Evolutionary conservation across 2,888 invertebrate genomes (phyloP).

Genomic region (Parnassius mnemosyne): DNA sequence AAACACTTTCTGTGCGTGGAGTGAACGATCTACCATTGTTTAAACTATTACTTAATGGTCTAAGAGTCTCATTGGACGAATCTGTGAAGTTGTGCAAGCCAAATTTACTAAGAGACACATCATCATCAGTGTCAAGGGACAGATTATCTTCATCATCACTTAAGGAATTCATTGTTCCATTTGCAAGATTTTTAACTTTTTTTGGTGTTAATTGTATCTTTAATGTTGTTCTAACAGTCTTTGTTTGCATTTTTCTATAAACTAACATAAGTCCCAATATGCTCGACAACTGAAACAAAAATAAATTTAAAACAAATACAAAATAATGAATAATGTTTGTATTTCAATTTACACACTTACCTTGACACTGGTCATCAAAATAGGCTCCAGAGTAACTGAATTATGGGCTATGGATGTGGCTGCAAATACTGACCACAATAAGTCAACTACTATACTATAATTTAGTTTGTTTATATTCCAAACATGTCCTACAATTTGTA

Average conservation of each 20-base stretch:
- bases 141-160: conserved; percentile 54
- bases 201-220: conserved; percentile 46
- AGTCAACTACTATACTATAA: conserved; percentile 59
- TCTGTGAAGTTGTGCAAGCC: conserved; percentile 66
- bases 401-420: conserved; percentile 50
- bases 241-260: conserved; percentile 52
- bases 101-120: conserved; percentile 70
- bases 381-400: conserved; percentile 45
- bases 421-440: conserved; percentile 65
- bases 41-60: conserved; percentile 50
- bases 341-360: conserved; percentile 41
- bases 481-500: conserved; percentile 67
- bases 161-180: conserved; percentile 43
- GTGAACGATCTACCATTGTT: conserved; percentile 63
- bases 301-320: conserved; percentile 13
- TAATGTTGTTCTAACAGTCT: conserved; percentile 36
- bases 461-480: conserved; percentile 61
- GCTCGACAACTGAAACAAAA: conserved; percentile 60
- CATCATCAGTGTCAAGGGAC: conserved; percentile 67
- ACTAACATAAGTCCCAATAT: conserved; percentile 53
- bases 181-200: conserved; percentile 53
- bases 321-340: conserved; percentile 1
- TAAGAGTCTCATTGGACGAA: conserved; percentile 61
- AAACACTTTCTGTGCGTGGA: conserved; percentile 55
- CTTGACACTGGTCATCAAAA: conserved; percentile 58